Evolutionary conservation across 1,140 invertebrate species (phyloP).

Genomic region (Geopemphigus sp.): DNA sequence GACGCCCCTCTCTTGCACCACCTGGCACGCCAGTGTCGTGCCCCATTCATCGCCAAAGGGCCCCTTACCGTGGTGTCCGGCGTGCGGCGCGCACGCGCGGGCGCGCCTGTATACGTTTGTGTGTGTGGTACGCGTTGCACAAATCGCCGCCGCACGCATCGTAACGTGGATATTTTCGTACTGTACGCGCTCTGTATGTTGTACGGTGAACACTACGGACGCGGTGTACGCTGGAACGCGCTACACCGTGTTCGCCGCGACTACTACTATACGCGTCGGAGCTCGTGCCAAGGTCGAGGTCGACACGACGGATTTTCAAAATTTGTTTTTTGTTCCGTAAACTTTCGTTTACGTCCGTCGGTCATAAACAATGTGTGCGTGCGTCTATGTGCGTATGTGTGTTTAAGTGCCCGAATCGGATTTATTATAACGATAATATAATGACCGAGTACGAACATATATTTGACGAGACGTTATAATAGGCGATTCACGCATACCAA

Average conservation of each 20-base stretch:
- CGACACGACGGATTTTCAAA: too few relatives aligned
- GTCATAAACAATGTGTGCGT: too few relatives aligned
- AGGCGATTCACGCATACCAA: too few relatives aligned
- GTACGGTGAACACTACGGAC: background rate
- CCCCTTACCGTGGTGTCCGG: constrained; percentile 9
- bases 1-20: background rate
- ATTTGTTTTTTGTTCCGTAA: too few relatives aligned
- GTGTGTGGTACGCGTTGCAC: background rate
- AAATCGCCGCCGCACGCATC: background rate
- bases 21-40: constrained; percentile 22
- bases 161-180: constrained; percentile 12
- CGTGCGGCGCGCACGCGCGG: background rate
- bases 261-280: background rate
- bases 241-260: constrained; percentile 32
- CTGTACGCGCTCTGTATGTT: background rate
- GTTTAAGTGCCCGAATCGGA: too few relatives aligned
- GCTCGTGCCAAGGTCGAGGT: background rate
- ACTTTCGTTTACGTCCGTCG: too few relatives aligned
- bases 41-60: constrained; percentile 30
- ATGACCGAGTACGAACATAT: too few relatives aligned
- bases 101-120: too few relatives aligned
- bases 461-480: too few relatives aligned
- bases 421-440: too few relatives aligned
- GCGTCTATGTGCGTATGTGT: too few relatives aligned
- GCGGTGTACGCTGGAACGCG: background rate